phyloP scores from a whole-genome alignment of 2,797 vertebrate genomes.

The Callimico goeldii region DNA sequence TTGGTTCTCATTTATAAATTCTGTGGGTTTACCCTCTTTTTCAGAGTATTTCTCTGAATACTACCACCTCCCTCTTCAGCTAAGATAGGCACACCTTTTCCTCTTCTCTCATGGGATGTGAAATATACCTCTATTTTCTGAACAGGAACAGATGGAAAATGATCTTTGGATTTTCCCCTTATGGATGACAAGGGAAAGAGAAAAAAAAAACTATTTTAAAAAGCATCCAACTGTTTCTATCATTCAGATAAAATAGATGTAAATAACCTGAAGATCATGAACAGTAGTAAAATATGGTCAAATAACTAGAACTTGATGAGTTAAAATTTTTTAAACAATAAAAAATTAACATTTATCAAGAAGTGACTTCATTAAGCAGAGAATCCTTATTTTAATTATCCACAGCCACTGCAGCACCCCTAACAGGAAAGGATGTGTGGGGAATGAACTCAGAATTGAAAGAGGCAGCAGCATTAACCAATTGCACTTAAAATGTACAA shows the following conservation, averaged over 20 bases:
- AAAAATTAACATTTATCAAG: background rate
- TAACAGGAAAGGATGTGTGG: background rate
- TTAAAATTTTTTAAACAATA: background rate
- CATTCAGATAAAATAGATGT: background rate
- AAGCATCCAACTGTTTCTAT: background rate
- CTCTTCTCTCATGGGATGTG: background rate
- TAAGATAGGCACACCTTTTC: background rate
- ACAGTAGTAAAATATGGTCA: background rate
- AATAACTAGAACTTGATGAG: background rate
- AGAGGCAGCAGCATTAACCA: background rate
- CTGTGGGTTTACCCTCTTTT: background rate
- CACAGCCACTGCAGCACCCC: background rate
- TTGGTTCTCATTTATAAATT: background rate
- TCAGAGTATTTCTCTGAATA: background rate
- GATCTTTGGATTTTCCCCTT: background rate
- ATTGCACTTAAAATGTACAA: background rate
- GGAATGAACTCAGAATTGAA: slow-evolving; percentile 11
- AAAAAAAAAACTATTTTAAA: background rate
- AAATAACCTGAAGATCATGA: background rate
- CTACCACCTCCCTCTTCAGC: background rate
- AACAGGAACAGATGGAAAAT: background rate
- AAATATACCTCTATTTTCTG: background rate
- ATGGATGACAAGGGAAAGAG: background rate
- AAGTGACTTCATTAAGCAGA: background rate
- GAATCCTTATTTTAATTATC: background rate